Evolutionary conservation across 2,888 invertebrate species (phyloP), one percentile per base, ranked within the genome.

Genomic region (Drosophila kambysellisi): DNA sequence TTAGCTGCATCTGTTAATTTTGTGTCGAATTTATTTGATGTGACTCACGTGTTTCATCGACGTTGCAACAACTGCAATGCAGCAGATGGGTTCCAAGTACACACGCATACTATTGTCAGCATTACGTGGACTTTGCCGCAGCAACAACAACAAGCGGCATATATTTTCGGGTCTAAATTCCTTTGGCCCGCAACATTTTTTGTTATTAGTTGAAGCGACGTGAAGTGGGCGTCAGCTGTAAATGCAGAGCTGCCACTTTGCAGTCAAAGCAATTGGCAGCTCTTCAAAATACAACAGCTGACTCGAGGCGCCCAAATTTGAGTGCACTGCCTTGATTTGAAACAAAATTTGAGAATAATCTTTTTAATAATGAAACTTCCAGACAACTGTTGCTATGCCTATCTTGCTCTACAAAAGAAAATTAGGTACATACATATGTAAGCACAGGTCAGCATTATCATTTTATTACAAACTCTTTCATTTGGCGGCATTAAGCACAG

Each of bases 51-150:
- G 82, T 54, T 74, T 60, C 56, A 66, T 48, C 48, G 59, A 17
- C 43, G 54, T 54, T 63, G 52, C 66, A 76, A 63, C 63, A 79
- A 77, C 77, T 82, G 82, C 82, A 82, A 51, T 79, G 82, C 78
- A 73, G 81, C 17, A 51, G 48, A 52, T 76, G 72, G 65, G 79
- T 79, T 82, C 73, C 60, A 82, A 71, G 73, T 58, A 73, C 82
- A 82, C 79, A 73, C 75, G 65, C 46, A 64, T 25, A 46, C 46
- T 8, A 46, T 25, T 46, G 46, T 15, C 46, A 46, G 46, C 71
- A 71, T 77, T 62, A 70, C 70, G 58, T 71, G 58, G 53, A 50
- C 29, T 57, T 61, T 50, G 54, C 43, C 52, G 46, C 46, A 46
- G 12, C 20, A 66, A 52, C 71, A 66, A 60, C 64, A 81, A 82